Base-by-base conservation (phyloP, 2,888 invertebrate species). In the Mechanitis mazaeus region DNA sequence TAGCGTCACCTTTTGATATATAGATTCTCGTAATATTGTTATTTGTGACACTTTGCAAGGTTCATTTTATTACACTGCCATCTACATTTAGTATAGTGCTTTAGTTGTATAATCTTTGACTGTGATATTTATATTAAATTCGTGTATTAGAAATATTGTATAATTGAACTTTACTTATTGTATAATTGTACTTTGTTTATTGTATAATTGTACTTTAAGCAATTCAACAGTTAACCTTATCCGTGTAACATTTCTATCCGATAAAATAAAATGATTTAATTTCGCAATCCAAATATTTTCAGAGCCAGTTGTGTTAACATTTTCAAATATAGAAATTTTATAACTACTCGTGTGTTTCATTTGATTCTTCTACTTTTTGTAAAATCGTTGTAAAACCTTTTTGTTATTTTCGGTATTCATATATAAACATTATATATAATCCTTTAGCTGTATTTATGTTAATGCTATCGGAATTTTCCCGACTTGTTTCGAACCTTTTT, bases 121-220 rank as follows among this genome's bases (percentile, higher is more conserved):
- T 90, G 89, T 90, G 89, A 90, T 90, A 90, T 87, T 89, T 88
- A 88, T 88, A 81, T 86, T 87, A 87, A 77, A 87, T 84, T 85
- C 81, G 83, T 87, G 87, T 87, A 86, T 84, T 87, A 87, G 86
- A 66, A 66, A 63, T 68, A 83, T 81, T 81, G 76, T 87, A 85
- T 81, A 71, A 79, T 65, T 65, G 61, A 74, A 75, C 72, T 68
- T 68, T 69, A 70, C 61, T 59, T 68, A 83, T 81, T 81, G 76
- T 87, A 85, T 81, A 71, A 79, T 65, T 65, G 61, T 75, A 75
- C 72, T 68, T 68, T 69, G 69, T 61, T 59, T 20, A 38, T 38
- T 38, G 38, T 38, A 38, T 38, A 38, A 38, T 38, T 38, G 38
- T 38, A 38, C 38, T 38, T 38, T 38, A 38, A 38, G 7, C 7